A percentile compares a stretch with the other conserved stretches of the same genome.
phyloP scores from a whole-genome alignment of 2,888 invertebrate species.

The Sialis lutaria region DNA sequence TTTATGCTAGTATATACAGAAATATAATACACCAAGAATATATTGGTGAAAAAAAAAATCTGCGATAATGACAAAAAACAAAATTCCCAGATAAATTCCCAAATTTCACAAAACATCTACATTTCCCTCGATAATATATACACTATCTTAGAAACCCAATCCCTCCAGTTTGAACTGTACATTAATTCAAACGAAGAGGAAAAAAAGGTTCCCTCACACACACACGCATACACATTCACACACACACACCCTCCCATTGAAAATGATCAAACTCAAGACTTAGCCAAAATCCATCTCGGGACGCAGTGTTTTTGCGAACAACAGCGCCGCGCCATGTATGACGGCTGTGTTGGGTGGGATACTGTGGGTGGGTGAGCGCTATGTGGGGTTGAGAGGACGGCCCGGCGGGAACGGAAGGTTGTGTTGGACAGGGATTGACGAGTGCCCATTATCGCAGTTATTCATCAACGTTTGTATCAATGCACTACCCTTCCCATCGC shows the following conservation, averaged over 20 bases:
- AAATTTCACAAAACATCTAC: no score
- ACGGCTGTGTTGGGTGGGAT: not conserved
- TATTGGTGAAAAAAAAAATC: no score
- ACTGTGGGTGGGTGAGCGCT: not conserved
- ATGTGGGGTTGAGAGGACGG: not conserved
- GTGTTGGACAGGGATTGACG: constrained; percentile 33
- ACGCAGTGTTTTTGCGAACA: not conserved
- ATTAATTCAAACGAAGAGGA: not conserved
- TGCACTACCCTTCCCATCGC: constrained; percentile 15
- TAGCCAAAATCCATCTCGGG: not conserved
- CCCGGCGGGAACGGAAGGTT: constrained; percentile 23
- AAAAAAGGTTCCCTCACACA: not conserved
- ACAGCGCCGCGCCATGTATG: not conserved
- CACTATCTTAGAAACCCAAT: no score
- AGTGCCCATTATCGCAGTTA: constrained; percentile 32
- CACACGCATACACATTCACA: not conserved
- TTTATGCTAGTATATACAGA: no score
- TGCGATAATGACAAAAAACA: no score
- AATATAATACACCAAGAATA: no score
- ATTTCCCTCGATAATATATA: no score
- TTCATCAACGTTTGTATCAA: constrained; percentile 31
- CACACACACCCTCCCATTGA: not conserved
- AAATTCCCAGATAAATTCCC: no score
- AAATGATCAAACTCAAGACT: not conserved
- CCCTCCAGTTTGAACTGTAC: no score